A percentile compares a stretch with the other conserved stretches of the same genome.
phyloP scores from a whole-genome alignment of 2,797 vertebrate species.

The Sebastes matsubarae region DNA sequence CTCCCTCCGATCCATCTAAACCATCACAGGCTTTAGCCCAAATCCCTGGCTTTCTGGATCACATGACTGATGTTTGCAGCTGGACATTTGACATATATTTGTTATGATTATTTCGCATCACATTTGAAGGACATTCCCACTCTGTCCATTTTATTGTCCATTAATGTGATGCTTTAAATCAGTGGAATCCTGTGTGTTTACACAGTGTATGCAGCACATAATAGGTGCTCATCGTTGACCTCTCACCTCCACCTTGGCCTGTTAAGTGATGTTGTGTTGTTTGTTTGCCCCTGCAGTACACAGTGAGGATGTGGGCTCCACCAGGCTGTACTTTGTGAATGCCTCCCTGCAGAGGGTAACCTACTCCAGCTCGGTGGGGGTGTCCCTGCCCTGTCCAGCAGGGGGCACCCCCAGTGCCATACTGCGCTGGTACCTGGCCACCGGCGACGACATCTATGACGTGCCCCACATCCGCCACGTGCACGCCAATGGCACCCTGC shows the following conservation, averaged over 20 bases:
- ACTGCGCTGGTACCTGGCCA: constrained; percentile 99
- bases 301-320: constrained; percentile 94
- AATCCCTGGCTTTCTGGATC: constrained; percentile 80
- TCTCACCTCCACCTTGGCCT: constrained; percentile 14
- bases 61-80: constrained; percentile 82
- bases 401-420: constrained; percentile 94
- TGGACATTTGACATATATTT: constrained; percentile 82
- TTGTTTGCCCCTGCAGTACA: constrained; percentile 81
- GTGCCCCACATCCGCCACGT: constrained; percentile 99
- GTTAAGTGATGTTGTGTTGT: constrained; percentile 35
- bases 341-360: constrained; percentile 98
- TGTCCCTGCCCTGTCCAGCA: constrained; percentile 98
- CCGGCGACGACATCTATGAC: constrained; percentile 99
- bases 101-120: constrained; percentile 76
- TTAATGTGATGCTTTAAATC: constrained; percentile 29
- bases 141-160: constrained; percentile 27
- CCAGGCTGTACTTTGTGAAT: constrained; percentile 99
- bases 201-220: not conserved
- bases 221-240: constrained; percentile 1
- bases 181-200: constrained; percentile 9
- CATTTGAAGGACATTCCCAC: constrained; percentile 67
- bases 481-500: constrained; percentile 97
- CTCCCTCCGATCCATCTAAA: constrained; percentile 71
- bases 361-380: constrained; percentile 99
- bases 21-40: constrained; percentile 78